phyloP scores from a whole-genome alignment of 92 coral and sea anemone species.

The Palythoa grandiflora region DNA sequence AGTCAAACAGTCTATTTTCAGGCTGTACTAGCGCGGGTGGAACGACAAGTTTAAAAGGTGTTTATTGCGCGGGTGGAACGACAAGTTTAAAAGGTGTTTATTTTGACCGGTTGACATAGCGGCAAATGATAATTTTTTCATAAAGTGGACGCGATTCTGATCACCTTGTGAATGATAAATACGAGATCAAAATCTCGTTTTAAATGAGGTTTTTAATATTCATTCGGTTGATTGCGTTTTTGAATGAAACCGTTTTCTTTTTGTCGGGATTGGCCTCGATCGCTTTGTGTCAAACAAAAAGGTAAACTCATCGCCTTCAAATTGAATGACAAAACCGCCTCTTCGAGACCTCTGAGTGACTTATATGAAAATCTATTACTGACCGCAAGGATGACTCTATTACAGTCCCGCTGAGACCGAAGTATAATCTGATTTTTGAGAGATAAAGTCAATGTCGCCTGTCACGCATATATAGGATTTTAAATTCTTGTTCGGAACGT shows the following conservation, averaged over 20 bases:
- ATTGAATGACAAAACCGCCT: conserved; percentile 8
- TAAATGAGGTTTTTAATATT: background rate
- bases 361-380: conserved; percentile 9
- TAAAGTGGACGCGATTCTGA: conserved; percentile 6
- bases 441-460: background rate
- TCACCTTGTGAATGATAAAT: conserved; percentile 20
- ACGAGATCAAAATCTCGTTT: background rate
- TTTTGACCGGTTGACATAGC: conserved; percentile 19
- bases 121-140: conserved; percentile 32
- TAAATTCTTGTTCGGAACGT: background rate
- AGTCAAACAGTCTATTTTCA: conserved; percentile 36
- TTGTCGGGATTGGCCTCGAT: background rate
- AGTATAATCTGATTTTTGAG: conserved; percentile 5
- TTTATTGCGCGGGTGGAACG: background rate
- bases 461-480: conserved; percentile 26
- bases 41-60: conserved; percentile 1
- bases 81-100: background rate
- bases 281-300: background rate
- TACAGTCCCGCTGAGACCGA: conserved; percentile 39
- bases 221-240: background rate
- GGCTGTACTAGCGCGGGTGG: background rate
- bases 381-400: conserved; percentile 29
- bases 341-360: conserved; percentile 19
- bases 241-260: background rate
- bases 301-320: conserved; percentile 14